Percentiles rank a stretch among this genome's conserved stretches.
These are phyloP conservation scores for Leuciscus waleckii DNA, from an alignment of 2,797 vertebrate genomes.

Conservation along the genomic window DNA sequence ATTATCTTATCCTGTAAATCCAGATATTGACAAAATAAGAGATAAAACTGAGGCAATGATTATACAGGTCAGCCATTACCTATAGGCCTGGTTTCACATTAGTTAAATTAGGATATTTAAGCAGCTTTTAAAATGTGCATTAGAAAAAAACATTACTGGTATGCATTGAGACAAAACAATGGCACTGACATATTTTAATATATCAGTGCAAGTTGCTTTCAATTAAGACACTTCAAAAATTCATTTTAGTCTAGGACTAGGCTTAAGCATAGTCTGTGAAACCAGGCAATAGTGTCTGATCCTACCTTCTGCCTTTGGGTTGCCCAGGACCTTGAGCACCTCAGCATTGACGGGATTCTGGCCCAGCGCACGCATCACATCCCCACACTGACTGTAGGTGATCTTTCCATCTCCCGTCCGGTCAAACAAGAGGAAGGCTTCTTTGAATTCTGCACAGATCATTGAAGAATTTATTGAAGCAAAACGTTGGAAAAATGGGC, in stretches of 20 bases:
- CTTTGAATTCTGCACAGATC: slow-evolving; percentile 87
- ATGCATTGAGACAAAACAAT: not conserved
- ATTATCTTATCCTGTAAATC: not conserved
- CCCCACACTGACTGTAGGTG: slow-evolving; percentile 90
- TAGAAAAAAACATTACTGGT: not conserved
- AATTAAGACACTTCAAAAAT: not conserved
- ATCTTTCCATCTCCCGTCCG: slow-evolving; percentile 92
- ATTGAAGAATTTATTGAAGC: not conserved
- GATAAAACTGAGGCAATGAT: not conserved
- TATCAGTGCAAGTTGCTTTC: not conserved
- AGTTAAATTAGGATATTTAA: not conserved
- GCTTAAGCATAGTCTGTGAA: not conserved
- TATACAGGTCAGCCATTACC: not conserved
- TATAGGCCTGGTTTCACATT: not conserved
- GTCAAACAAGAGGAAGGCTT: slow-evolving; percentile 95
- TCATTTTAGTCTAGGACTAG: not conserved
- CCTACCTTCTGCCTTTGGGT: slow-evolving; percentile 93
- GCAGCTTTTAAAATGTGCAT: not conserved
- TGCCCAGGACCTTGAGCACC: slow-evolving; percentile 94
- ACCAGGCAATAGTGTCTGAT: not conserved
- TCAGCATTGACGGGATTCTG: slow-evolving; percentile 96
- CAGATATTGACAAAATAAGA: not conserved
- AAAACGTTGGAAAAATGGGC: not conserved
- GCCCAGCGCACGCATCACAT: slow-evolving; percentile 93
- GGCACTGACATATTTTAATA: not conserved